Conservation (phyloP, 2,888 invertebrate genomes). For the Apodemia mormo region DNA sequence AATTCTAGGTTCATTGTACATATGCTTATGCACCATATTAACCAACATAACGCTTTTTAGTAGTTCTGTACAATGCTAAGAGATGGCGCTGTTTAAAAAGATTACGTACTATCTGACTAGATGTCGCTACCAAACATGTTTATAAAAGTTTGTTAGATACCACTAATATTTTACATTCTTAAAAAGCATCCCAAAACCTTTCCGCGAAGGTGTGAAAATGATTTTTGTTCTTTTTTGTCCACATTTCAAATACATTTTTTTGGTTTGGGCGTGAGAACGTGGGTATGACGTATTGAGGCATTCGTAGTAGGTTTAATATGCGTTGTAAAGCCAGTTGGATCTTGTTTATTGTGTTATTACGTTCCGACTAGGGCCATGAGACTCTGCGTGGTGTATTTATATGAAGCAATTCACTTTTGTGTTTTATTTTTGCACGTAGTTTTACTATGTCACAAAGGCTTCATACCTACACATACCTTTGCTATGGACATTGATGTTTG, state of each 20-base stretch:
- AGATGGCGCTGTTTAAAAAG: not conserved
- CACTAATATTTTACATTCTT: slow-evolving; percentile 74
- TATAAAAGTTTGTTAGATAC: slow-evolving; percentile 59
- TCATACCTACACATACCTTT: not conserved
- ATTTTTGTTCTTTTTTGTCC: slow-evolving; percentile 63
- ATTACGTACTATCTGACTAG: slow-evolving; percentile 39
- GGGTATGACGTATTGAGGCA: slow-evolving; percentile 21
- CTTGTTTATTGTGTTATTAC: slow-evolving; percentile 31
- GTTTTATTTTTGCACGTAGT: slow-evolving; percentile 14
- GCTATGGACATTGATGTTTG: not conserved
- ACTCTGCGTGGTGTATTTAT: slow-evolving; percentile 37
- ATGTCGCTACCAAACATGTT: slow-evolving; percentile 49
- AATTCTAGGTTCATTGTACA: not conserved
- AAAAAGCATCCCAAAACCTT: slow-evolving; percentile 65
- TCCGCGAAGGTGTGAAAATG: slow-evolving; percentile 79
- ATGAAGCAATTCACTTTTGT: slow-evolving; percentile 17
- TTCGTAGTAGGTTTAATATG: slow-evolving; percentile 40
- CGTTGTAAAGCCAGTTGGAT: slow-evolving; percentile 44
- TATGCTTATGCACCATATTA: not conserved
- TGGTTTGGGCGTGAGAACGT: slow-evolving; percentile 69
- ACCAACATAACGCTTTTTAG: slow-evolving; percentile 30
- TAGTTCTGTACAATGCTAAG: not conserved
- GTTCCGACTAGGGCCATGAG: slow-evolving; percentile 34
- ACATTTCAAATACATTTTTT: slow-evolving; percentile 45
- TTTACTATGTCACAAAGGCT: slow-evolving; percentile 7